Conservation (phyloP, 2,113 vertebrate species). For the Astur gentilis region DNA sequence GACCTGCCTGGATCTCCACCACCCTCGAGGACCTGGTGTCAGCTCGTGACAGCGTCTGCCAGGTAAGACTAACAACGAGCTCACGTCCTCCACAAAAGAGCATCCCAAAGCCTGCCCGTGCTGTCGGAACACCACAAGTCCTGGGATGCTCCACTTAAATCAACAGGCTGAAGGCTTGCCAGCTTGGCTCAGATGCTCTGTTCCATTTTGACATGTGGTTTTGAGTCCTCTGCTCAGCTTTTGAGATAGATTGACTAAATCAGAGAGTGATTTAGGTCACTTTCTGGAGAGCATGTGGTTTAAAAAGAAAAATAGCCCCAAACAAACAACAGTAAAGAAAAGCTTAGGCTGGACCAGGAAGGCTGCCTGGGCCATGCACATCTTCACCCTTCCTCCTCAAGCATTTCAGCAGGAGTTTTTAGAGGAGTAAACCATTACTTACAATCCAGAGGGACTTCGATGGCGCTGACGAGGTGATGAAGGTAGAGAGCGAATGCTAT, state of each 20-base stretch:
- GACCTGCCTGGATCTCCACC: neutral
- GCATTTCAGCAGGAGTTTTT: fast-evolving
- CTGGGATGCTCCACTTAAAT: neutral
- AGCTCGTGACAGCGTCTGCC: neutral
- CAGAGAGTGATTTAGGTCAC: neutral
- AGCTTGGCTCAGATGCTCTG: neutral
- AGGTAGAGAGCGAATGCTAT: slow-evolving; percentile 74
- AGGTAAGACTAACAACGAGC: neutral
- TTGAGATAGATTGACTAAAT: neutral
- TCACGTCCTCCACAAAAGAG: neutral
- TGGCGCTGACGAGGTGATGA: slow-evolving; percentile 72
- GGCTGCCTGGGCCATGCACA: neutral
- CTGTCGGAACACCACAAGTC: neutral
- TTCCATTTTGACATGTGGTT: neutral
- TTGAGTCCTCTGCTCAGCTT: neutral
- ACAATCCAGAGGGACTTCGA: slow-evolving; percentile 90
- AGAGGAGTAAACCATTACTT: slow-evolving; percentile 61
- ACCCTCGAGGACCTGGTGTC: neutral
- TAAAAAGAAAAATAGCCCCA: neutral
- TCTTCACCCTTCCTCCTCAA: neutral
- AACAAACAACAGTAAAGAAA: neutral
- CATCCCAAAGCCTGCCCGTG: neutral
- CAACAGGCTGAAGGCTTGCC: neutral
- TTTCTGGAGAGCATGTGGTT: neutral
- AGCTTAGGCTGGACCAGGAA: neutral